Conservation (phyloP, 2,113 vertebrate species). For the Porphyrio hochstetteri region DNA sequence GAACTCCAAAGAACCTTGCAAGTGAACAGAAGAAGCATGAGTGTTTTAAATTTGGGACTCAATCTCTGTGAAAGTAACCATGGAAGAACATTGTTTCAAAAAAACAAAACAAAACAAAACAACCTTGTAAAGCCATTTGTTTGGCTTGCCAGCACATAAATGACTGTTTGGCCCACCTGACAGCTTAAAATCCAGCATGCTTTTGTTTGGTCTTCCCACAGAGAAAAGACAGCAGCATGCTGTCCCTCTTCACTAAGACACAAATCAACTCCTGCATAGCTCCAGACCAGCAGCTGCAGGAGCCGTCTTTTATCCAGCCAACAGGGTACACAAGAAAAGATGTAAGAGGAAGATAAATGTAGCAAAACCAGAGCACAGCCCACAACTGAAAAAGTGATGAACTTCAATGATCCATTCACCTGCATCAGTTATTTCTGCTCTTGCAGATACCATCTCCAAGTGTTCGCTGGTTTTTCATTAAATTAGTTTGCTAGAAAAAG, state of each 20-base stretch:
- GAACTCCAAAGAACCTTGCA: fast-evolving
- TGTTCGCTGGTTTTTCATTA: neutral
- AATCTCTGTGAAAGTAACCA: neutral
- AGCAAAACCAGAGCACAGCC: neutral
- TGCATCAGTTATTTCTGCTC: neutral
- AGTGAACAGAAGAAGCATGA: neutral
- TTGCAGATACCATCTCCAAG: neutral
- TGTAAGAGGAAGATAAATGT: neutral
- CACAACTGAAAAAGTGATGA: neutral
- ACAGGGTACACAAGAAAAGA: neutral
- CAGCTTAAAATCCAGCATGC: neutral
- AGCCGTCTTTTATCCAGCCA: neutral
- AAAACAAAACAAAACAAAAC: neutral
- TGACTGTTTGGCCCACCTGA: neutral
- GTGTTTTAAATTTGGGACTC: neutral
- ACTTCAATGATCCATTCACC: neutral
- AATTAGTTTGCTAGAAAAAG: neutral
- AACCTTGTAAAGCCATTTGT: neutral
- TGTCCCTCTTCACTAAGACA: neutral
- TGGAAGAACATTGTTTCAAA: neutral
- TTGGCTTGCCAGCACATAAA: neutral
- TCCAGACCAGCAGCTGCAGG: neutral
- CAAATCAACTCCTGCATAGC: neutral
- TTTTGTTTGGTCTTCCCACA: neutral
- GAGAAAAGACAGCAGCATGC: neutral